Percentiles rank a stretch among this genome's conserved stretches.
These are phyloP conservation scores for Argyra leucocephala DNA, from an alignment of 2,888 invertebrate species.

Conservation along the genomic window DNA sequence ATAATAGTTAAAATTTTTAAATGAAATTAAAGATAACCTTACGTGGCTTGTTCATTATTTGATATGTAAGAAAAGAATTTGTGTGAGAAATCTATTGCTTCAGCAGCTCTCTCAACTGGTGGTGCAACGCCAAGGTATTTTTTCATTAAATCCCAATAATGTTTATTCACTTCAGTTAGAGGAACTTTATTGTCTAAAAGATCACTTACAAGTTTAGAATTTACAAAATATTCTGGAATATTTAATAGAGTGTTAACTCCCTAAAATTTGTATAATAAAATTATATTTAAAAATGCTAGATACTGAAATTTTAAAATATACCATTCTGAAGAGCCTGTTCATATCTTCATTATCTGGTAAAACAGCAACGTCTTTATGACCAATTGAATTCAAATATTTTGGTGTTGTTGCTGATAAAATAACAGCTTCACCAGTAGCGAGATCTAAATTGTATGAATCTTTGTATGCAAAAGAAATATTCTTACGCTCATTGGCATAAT, in stretches of 20 bases:
- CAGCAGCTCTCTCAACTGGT: constrained; percentile 49
- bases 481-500: constrained; percentile 53
- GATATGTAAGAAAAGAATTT: constrained; percentile 50
- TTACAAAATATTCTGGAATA: constrained; percentile 56
- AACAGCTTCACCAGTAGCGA: constrained; percentile 58
- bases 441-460: constrained; percentile 40
- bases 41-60: constrained; percentile 30
- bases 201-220: constrained; percentile 60
- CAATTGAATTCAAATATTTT: constrained; percentile 57
- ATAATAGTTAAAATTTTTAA: no score
- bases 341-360: constrained; percentile 12
- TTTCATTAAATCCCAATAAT: constrained; percentile 54
- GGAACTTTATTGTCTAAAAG: constrained; percentile 47
- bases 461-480: constrained; percentile 48
- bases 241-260: constrained; percentile 60
- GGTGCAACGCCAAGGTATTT: constrained; percentile 54
- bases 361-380: constrained; percentile 24
- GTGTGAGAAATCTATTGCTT: constrained; percentile 60
- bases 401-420: constrained; percentile 55
- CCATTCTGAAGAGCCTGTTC: constrained; percentile 23
- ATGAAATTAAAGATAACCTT: no score
- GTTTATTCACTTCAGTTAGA: constrained; percentile 50
- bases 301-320: not conserved
- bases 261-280: constrained; percentile 31
- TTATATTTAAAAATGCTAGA: not conserved